Percentiles rank a stretch among this genome's conserved stretches.
These are phyloP conservation scores for Dendrolimus houi DNA, from an alignment of 2,888 invertebrate genomes.

Conservation along the genomic window DNA sequence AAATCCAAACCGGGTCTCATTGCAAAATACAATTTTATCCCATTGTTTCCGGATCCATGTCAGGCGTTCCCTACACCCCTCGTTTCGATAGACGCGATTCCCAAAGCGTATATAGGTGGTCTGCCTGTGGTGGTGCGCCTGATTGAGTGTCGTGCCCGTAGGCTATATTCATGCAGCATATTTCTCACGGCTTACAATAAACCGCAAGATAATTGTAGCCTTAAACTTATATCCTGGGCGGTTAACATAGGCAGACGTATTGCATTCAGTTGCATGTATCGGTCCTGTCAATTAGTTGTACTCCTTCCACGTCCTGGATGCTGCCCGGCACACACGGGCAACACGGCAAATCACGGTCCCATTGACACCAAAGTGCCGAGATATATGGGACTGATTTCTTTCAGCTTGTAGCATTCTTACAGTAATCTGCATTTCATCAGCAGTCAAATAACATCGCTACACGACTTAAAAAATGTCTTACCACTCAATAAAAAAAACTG, in stretches of 20 bases:
- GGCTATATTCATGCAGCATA: no score
- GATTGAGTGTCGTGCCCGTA: no score
- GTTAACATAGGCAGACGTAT: no score
- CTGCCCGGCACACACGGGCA: no score
- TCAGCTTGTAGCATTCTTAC: constrained; percentile 3
- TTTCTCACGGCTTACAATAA: no score
- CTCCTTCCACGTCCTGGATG: neutral
- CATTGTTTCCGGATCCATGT: neutral
- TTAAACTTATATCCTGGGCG: no score
- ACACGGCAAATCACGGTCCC: constrained; percentile 3
- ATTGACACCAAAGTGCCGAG: constrained; percentile 6
- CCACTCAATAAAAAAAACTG: no score
- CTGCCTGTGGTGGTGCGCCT: neutral
- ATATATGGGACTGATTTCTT: constrained; percentile 2
- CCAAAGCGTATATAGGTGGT: neutral
- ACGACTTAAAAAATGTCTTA: no score
- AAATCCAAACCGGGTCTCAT: constrained; percentile 4
- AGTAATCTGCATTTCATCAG: constrained; percentile 5
- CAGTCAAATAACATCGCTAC: no score
- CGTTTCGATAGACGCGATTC: neutral
- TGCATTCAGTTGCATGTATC: no score
- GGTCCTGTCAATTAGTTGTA: no score
- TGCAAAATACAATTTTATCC: neutral
- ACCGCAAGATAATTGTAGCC: no score
- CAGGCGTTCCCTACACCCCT: neutral